Conservation (phyloP, 2,797 vertebrate species). For the Lerista edwardsae region DNA sequence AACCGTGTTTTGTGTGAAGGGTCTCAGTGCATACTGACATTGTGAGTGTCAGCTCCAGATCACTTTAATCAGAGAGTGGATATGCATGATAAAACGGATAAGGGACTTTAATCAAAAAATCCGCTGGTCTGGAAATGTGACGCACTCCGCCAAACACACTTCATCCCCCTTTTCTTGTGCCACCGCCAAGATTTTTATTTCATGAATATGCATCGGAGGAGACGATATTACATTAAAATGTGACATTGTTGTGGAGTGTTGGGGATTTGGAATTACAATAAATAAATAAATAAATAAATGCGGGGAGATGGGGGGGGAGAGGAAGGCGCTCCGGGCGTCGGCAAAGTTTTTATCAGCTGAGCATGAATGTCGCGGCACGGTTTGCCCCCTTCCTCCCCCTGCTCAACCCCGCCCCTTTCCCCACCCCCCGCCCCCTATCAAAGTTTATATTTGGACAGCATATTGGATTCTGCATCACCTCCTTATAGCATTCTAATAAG, state of each 20-base stretch:
- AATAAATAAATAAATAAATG: conserved; percentile 48
- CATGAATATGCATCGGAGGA: conserved; percentile 96
- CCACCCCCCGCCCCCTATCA: conserved; percentile 28
- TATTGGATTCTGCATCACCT: conserved; percentile 53
- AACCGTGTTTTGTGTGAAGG: conserved; percentile 86
- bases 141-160: conserved; percentile 96
- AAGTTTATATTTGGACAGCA: conserved; percentile 55
- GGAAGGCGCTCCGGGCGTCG: conserved; percentile 43
- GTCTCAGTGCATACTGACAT: conserved; percentile 95
- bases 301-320: conserved; percentile 31
- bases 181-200: conserved; percentile 84
- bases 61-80: conserved; percentile 99
- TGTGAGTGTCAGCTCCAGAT: conserved; percentile 99
- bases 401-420: neutral
- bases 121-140: conserved; percentile 99
- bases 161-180: conserved; percentile 85
- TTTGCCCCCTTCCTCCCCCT: conserved; percentile 32
- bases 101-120: conserved; percentile 99
- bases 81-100: conserved; percentile 99
- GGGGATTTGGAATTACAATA: conserved; percentile 78
- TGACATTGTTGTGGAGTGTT: conserved; percentile 83
- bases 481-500: conserved; percentile 47
- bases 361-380: conserved; percentile 61
- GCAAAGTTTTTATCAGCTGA: conserved; percentile 75
- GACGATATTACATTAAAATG: conserved; percentile 90